Conservation (phyloP, 2,113 vertebrate genomes). For the Bostrychus sinensis region DNA sequence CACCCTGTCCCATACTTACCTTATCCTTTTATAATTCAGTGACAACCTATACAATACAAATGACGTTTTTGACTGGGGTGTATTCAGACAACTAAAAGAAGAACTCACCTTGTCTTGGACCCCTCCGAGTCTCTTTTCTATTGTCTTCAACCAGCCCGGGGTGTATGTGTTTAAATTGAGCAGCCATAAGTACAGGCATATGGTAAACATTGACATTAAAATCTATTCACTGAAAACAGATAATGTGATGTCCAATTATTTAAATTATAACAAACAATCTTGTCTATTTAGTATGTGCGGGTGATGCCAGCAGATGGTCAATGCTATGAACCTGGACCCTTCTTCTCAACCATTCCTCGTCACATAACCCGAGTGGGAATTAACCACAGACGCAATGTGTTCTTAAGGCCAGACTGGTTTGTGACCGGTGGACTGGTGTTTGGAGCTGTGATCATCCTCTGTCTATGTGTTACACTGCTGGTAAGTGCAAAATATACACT, state of each 20-base stretch:
- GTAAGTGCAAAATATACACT: slow-evolving; percentile 71
- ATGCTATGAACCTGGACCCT: slow-evolving; percentile 85
- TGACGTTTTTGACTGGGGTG: slow-evolving; percentile 87
- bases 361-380: slow-evolving; percentile 85
- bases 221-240: not conserved
- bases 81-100: slow-evolving; percentile 81
- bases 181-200: slow-evolving; percentile 82
- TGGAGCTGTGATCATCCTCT: slow-evolving; percentile 78
- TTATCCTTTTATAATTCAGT: slow-evolving; percentile 67
- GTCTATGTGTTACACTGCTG: slow-evolving; percentile 74
- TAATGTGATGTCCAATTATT: not conserved
- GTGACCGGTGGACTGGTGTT: slow-evolving; percentile 72
- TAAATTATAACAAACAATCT: not conserved
- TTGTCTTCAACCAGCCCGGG: slow-evolving; percentile 83
- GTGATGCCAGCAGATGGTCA: slow-evolving; percentile 83
- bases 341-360: slow-evolving; percentile 81
- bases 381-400: slow-evolving; percentile 62
- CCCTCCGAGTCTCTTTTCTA: slow-evolving; percentile 75
- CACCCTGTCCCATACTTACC: not conserved
- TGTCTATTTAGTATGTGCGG: slow-evolving; percentile 78
- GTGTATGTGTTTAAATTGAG: slow-evolving; percentile 85
- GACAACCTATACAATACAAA: slow-evolving; percentile 89
- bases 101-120: slow-evolving; percentile 65
- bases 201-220: slow-evolving; percentile 73
- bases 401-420: slow-evolving; percentile 82